Percentiles rank a stretch among this genome's conserved stretches.
Evolutionary conservation across 2,113 vertebrate genomes (phyloP).

Genomic region (Aythya baeri): DNA sequence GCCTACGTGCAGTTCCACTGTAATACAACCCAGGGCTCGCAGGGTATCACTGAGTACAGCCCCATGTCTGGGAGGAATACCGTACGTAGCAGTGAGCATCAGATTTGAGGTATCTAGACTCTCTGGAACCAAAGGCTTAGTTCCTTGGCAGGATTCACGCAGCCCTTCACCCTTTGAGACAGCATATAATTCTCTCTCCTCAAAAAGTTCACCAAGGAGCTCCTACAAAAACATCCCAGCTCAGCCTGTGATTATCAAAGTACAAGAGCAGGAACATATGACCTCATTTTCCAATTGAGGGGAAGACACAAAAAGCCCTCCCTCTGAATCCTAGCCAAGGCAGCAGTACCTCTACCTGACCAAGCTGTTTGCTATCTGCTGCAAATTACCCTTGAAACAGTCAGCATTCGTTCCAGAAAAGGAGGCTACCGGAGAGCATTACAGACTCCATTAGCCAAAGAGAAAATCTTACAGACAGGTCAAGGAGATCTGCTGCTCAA

Average conservation of each 20-base stretch:
- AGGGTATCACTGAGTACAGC: neutral
- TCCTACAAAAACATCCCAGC: neutral
- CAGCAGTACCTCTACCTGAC: neutral
- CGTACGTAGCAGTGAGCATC: neutral
- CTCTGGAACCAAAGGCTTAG: constrained; percentile 53
- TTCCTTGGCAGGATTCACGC: neutral
- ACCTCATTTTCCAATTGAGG: constrained; percentile 15
- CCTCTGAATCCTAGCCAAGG: neutral
- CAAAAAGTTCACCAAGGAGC: constrained; percentile 8
- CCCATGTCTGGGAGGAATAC: neutral
- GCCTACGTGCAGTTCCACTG: neutral
- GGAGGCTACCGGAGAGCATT: neutral
- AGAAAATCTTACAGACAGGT: neutral
- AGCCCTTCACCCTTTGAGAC: neutral
- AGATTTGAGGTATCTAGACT: constrained; percentile 31
- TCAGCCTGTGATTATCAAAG: neutral
- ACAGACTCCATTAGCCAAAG: rapidly evolving
- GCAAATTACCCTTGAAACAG: neutral
- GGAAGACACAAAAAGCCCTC: neutral
- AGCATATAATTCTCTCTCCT: neutral
- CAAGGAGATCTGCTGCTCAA: neutral
- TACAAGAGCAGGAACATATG: rapidly evolving
- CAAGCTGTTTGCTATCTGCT: neutral
- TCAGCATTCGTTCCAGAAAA: neutral
- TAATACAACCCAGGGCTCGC: constrained; percentile 7